Percentiles rank a stretch among this genome's conserved stretches.
These are phyloP conservation scores for Nomada flava DNA, from an alignment of 2,888 invertebrate species.

Conservation along the genomic window DNA sequence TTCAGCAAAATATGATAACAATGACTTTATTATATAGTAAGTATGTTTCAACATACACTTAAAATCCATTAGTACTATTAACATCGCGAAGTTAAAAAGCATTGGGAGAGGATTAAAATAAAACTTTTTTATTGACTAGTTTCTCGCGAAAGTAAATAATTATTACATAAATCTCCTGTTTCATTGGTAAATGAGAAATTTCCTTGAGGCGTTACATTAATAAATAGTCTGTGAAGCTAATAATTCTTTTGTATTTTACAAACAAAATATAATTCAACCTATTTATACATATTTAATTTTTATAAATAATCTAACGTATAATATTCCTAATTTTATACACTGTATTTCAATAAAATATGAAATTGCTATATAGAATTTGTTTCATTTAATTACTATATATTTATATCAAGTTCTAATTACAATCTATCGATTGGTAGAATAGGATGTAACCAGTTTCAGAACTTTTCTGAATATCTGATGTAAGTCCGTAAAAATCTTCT, in stretches of 20 bases:
- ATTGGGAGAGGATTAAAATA: constrained; percentile 65
- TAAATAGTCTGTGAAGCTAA: constrained; percentile 45
- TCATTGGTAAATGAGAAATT: constrained; percentile 33
- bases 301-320: constrained; percentile 66
- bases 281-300: constrained; percentile 44
- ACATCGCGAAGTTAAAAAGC: constrained; percentile 66
- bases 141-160: constrained; percentile 75
- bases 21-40: constrained; percentile 76
- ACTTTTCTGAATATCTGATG: constrained; percentile 99
- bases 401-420: constrained; percentile 82
- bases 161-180: constrained; percentile 58
- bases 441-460: constrained; percentile 99
- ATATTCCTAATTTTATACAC: constrained; percentile 65
- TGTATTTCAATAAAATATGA: constrained; percentile 69
- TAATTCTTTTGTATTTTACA: constrained; percentile 44
- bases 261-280: constrained; percentile 50
- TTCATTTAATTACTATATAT: constrained; percentile 60
- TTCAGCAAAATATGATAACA: constrained; percentile 68
- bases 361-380: constrained; percentile 66
- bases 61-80: constrained; percentile 78
- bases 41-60: constrained; percentile 78
- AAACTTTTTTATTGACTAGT: constrained; percentile 76
- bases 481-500: constrained; percentile 99
- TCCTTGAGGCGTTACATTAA: constrained; percentile 31
- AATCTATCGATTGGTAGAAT: constrained; percentile 98